These are phyloP conservation scores for Eurystomus gularis DNA, from an alignment of 2,113 vertebrate species.

Conservation along the genomic window DNA sequence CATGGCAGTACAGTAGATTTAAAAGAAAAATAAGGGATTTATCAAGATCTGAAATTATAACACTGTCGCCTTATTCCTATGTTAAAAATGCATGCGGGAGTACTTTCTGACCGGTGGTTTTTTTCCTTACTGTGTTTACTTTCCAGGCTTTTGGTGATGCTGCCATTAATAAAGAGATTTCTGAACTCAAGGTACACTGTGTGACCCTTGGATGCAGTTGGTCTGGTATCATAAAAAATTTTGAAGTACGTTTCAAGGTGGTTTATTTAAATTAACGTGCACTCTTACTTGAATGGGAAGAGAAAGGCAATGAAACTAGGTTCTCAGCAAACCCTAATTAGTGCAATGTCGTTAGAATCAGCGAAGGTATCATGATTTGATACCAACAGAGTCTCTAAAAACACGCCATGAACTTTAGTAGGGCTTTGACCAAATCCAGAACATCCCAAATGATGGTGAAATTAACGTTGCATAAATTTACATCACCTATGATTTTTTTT, in stretches of 20 bases:
- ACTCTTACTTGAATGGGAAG: neutral
- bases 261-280: neutral
- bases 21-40: neutral
- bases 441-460: neutral
- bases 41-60: neutral
- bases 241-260: slow-evolving; percentile 65
- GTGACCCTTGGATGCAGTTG: slow-evolving; percentile 74
- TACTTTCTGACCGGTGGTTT: neutral
- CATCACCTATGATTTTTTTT: neutral
- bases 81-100: neutral
- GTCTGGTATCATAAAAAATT: slow-evolving; percentile 70
- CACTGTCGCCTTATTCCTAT: neutral
- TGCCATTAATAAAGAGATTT: slow-evolving; percentile 80
- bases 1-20: neutral
- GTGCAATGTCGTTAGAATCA: neutral
- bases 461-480: neutral
- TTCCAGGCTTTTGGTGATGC: slow-evolving; percentile 77
- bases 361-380: neutral
- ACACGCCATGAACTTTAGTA: neutral
- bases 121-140: neutral
- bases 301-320: neutral
- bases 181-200: slow-evolving; percentile 75
- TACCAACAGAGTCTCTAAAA: neutral
- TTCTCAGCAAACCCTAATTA: neutral
- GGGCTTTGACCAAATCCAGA: neutral